phyloP scores from a whole-genome alignment of 2,888 invertebrate species.

The Dysmachus trigonus region DNA sequence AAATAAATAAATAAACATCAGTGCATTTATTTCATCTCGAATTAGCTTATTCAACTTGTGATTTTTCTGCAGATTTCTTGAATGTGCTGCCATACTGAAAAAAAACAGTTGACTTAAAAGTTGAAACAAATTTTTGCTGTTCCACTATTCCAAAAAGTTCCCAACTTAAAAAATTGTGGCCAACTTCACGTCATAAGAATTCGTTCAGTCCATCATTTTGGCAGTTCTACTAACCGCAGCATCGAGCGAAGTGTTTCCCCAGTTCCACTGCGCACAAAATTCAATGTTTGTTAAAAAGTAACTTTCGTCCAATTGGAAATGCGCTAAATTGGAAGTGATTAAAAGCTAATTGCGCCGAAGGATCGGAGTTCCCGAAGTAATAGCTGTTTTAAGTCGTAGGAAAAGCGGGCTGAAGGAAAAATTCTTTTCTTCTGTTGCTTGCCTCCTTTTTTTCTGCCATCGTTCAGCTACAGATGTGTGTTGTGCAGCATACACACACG shows the following conservation, averaged over 20 bases:
- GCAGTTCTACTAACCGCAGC: constrained; percentile 31
- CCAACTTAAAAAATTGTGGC: background rate
- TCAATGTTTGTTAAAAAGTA: background rate
- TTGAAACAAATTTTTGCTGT: background rate
- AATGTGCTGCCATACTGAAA: background rate
- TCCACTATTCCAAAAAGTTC: background rate
- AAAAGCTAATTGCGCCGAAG: background rate
- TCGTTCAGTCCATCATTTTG: constrained; percentile 13
- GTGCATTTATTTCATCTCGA: too few species aligned
- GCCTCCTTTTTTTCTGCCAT: background rate
- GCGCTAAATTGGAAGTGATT: background rate
- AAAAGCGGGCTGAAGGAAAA: background rate
- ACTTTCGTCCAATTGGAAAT: background rate
- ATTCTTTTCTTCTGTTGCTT: background rate
- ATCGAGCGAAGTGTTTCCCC: constrained; percentile 14
- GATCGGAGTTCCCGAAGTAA: background rate
- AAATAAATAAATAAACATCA: too few species aligned
- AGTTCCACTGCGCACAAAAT: constrained; percentile 29
- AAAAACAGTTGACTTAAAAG: background rate
- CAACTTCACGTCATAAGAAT: constrained; percentile 1
- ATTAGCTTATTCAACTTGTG: too few species aligned
- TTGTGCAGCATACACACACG: background rate
- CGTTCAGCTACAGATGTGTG: background rate
- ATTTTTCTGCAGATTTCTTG: background rate
- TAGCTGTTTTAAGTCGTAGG: background rate